Conservation (phyloP, 2,888 invertebrate species). For the Coelinius sp. region DNA sequence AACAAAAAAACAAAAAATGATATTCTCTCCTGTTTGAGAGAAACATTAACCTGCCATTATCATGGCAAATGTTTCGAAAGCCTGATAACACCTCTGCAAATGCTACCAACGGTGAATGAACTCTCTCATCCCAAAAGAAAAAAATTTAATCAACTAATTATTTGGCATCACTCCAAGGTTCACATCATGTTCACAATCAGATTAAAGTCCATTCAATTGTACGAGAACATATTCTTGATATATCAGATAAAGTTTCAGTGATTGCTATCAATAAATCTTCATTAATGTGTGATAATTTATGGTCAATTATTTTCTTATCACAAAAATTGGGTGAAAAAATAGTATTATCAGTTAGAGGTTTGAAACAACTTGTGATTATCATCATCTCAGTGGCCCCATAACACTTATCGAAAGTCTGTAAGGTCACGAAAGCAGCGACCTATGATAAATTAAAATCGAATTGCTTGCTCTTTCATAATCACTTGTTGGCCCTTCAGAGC, state of each 20-base stretch:
- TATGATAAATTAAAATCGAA: slow-evolving; percentile 38
- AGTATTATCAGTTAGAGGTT: background rate
- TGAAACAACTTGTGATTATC: slow-evolving; percentile 17
- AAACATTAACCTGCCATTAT: background rate
- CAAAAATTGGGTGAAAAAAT: background rate
- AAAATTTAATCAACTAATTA: background rate
- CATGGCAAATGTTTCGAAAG: background rate
- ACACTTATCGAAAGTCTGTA: slow-evolving; percentile 39
- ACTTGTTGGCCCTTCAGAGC: background rate
- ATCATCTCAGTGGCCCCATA: slow-evolving; percentile 28
- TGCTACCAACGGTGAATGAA: background rate
- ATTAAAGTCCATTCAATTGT: background rate
- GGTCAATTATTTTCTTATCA: background rate
- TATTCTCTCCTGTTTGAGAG: background rate
- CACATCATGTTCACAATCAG: background rate
- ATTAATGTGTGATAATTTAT: background rate
- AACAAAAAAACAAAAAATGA: too few species aligned
- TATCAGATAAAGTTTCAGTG: background rate
- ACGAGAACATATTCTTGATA: background rate
- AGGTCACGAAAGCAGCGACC: slow-evolving; percentile 43
- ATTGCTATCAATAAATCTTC: background rate
- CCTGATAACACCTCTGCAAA: background rate
- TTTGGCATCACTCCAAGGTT: slow-evolving; percentile 2
- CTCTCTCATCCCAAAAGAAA: background rate
- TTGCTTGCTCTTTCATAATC: background rate